Conservation (phyloP, 2,113 vertebrate genomes). For the Xyrauchen texanus region DNA sequence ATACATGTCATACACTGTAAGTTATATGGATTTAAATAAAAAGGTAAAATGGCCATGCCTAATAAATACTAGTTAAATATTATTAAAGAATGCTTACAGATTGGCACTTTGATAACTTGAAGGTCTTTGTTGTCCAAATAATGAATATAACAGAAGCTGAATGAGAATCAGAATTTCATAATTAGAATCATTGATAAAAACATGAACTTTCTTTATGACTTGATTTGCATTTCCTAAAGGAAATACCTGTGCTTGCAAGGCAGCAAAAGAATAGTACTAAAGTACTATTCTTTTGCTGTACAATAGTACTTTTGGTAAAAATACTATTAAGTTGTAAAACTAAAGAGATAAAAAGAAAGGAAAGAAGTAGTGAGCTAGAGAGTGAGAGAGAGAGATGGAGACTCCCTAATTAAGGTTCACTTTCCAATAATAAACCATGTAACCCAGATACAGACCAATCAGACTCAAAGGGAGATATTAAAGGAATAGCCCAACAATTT, state of each 20-base stretch:
- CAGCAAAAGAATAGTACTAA: background rate
- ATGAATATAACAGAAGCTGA: constrained; percentile 80
- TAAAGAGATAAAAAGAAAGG: background rate
- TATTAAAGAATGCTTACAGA: constrained; percentile 70
- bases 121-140: constrained; percentile 77
- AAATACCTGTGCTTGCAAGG: background rate
- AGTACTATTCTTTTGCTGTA: no score
- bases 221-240: background rate
- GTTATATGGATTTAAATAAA: background rate
- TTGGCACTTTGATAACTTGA: constrained; percentile 72
- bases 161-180: constrained; percentile 23
- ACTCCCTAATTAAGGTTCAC: background rate
- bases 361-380: no score
- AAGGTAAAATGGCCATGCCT: background rate
- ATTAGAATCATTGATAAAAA: background rate
- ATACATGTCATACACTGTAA: background rate
- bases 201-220: background rate
- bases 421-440: constrained; percentile 33
- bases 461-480: no score
- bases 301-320: background rate
- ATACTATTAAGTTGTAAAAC: background rate
- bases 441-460: constrained; percentile 3
- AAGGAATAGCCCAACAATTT: no score
- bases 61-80: background rate
- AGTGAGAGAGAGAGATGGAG: background rate